Conservation (phyloP, 2,113 vertebrate genomes). For the Glaucomys volans region DNA sequence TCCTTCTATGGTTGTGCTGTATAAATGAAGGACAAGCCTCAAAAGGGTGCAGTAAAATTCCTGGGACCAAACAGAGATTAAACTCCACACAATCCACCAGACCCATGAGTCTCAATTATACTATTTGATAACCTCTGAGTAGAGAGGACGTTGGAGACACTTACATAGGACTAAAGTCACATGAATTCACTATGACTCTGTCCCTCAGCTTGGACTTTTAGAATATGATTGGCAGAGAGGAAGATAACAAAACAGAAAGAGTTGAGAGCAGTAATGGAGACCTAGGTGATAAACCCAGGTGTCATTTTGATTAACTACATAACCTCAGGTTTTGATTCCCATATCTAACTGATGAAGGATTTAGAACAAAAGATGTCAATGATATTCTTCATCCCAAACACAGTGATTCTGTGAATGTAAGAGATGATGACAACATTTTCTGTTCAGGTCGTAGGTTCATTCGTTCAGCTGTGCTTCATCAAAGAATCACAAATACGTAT, state of each 20-base stretch:
- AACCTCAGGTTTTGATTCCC: not conserved
- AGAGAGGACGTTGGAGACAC: not conserved
- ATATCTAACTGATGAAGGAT: not conserved
- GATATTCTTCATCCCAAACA: not conserved
- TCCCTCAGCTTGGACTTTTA: not conserved
- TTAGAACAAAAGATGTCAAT: not conserved
- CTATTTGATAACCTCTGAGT: not conserved
- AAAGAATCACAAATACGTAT: not conserved
- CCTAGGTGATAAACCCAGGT: not conserved
- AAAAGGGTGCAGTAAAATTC: not conserved
- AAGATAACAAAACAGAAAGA: not conserved
- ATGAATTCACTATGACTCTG: not conserved
- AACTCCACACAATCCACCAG: not conserved
- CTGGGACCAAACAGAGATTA: not conserved
- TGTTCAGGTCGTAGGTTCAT: not conserved
- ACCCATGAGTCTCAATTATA: not conserved
- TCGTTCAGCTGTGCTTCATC: not conserved
- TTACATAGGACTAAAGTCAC: not conserved
- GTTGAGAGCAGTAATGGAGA: not conserved
- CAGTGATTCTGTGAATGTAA: not conserved
- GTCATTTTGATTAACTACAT: not conserved
- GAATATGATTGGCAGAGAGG: not conserved
- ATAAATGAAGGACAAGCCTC: not conserved
- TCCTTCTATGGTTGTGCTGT: not conserved
- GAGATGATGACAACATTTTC: not conserved